A percentile compares a stretch with the other conserved stretches of the same genome.
Evolutionary conservation across 2,797 vertebrate species (phyloP).

Genomic region (Hemitrygon akajei): DNA sequence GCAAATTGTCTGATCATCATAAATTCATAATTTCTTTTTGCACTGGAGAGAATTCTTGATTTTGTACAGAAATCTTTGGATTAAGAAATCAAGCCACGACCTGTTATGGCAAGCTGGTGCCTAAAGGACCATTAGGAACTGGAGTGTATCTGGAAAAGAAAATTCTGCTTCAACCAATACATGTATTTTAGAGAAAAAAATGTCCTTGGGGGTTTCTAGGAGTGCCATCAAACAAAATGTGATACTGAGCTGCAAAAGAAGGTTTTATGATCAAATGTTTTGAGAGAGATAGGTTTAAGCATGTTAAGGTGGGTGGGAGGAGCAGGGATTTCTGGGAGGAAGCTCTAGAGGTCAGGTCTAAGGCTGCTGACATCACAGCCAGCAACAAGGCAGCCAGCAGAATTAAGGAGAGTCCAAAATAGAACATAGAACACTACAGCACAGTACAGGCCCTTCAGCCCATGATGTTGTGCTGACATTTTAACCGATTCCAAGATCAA

Average conservation of each 20-base stretch:
- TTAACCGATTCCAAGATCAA: no score
- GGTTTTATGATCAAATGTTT: not conserved
- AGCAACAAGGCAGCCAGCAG: not conserved
- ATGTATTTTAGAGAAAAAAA: no score
- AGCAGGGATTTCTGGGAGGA: not conserved
- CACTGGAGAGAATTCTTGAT: not conserved
- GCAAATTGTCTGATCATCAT: not conserved
- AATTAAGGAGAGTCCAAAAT: no score
- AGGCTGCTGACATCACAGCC: not conserved
- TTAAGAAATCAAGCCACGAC: not conserved
- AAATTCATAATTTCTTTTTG: not conserved
- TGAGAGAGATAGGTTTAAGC: not conserved
- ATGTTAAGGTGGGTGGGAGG: not conserved
- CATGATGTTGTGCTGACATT: no score
- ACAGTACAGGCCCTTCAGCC: no score
- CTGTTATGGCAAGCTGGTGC: not conserved
- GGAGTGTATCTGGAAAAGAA: not conserved
- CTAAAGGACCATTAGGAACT: not conserved
- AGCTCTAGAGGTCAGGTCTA: not conserved
- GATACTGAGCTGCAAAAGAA: not conserved
- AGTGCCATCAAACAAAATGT: not conserved
- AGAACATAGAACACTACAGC: no score
- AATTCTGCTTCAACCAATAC: not conserved
- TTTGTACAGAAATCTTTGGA: not conserved
- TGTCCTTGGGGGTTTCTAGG: no score